These are phyloP conservation scores for Sebastes nivosus DNA, from an alignment of 2,797 vertebrate genomes.

Conservation along the genomic window DNA sequence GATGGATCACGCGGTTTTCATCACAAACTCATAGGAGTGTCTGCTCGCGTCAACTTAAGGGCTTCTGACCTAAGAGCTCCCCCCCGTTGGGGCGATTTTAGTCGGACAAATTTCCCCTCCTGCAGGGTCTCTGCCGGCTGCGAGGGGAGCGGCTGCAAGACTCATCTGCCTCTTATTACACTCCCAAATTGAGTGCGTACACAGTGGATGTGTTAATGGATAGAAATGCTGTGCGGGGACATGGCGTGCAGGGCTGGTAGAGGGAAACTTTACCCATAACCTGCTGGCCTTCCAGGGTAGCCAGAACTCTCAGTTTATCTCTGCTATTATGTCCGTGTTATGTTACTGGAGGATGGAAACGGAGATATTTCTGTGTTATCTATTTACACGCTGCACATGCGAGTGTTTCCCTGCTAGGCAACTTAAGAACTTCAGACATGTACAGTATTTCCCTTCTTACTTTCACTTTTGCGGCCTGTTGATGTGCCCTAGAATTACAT, in stretches of 20 bases:
- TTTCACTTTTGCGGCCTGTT: constrained; percentile 47
- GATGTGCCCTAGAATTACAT: constrained; percentile 47
- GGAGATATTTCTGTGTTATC: constrained; percentile 55
- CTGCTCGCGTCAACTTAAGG: constrained; percentile 87
- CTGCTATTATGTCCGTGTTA: constrained; percentile 50
- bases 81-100: constrained; percentile 90
- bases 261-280: constrained; percentile 51
- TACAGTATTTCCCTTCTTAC: constrained; percentile 50
- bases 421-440: constrained; percentile 55
- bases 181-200: constrained; percentile 61
- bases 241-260: constrained; percentile 55
- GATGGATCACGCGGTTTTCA: constrained; percentile 95
- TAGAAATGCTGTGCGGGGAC: constrained; percentile 65
- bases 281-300: constrained; percentile 34
- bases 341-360: constrained; percentile 50
- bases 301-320: constrained; percentile 62
- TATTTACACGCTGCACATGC: constrained; percentile 59
- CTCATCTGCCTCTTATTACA: constrained; percentile 78
- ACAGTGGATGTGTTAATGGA: constrained; percentile 75
- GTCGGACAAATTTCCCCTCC: constrained; percentile 93
- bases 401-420: constrained; percentile 58
- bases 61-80: constrained; percentile 86
- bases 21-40: constrained; percentile 89
- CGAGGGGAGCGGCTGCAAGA: constrained; percentile 44
- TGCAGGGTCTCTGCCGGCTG: constrained; percentile 75